phyloP scores from a whole-genome alignment of 2,888 invertebrate species.

The Dolichomitus sp. region DNA sequence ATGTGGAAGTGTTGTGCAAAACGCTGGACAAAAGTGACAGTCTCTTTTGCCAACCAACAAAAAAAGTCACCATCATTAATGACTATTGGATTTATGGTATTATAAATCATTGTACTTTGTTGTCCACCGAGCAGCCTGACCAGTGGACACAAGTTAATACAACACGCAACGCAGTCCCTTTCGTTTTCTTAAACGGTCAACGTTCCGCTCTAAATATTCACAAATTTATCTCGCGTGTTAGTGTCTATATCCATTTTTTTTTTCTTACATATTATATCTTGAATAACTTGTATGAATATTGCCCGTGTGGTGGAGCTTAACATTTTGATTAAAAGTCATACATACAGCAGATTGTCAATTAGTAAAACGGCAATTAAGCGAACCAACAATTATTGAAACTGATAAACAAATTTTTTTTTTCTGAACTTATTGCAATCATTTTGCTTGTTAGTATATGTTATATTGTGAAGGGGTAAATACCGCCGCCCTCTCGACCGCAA shows the following conservation, averaged over 20 bases:
- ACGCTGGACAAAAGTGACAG: too few relatives aligned
- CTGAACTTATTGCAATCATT: neutral
- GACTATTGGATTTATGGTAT: neutral
- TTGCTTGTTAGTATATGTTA: neutral
- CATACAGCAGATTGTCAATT: neutral
- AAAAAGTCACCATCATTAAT: neutral
- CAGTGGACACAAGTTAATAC: conserved; percentile 38
- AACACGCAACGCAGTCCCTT: conserved; percentile 55
- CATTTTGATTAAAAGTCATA: neutral
- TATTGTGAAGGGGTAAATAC: neutral
- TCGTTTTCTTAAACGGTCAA: conserved; percentile 66
- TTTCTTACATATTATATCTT: conserved; percentile 9
- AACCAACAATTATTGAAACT: neutral
- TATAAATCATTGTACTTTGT: conserved; percentile 48
- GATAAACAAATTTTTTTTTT: too few relatives aligned
- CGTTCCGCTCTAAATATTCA: conserved; percentile 69
- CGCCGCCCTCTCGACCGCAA: neutral
- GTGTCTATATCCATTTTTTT: conserved; percentile 10
- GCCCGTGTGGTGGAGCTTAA: neutral
- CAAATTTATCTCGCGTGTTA: conserved; percentile 49
- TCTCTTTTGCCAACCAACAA: too few relatives aligned
- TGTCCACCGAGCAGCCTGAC: conserved; percentile 26
- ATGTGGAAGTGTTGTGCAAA: too few relatives aligned
- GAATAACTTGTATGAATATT: conserved; percentile 5
- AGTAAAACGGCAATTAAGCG: neutral